phyloP scores from a whole-genome alignment of 2,113 vertebrate genomes.

The Coregonus clupeaformis region DNA sequence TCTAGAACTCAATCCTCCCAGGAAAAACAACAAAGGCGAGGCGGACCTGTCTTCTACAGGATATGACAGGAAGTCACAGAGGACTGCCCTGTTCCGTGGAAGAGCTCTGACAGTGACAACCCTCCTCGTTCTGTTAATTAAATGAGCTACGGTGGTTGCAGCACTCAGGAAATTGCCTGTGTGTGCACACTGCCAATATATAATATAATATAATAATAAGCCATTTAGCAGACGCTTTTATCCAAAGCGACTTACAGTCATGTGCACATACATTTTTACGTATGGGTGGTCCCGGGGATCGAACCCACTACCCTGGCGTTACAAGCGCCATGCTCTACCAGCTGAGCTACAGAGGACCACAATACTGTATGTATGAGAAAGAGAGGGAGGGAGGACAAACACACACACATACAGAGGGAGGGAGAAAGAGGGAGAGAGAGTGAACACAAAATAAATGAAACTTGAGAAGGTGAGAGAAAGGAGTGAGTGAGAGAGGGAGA shows the following conservation, averaged over 20 bases:
- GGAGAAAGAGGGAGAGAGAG: constrained; percentile 4
- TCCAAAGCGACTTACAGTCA: no score
- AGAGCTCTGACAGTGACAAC: constrained; percentile 46
- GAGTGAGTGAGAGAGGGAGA: constrained; percentile 7
- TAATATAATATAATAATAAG: no score
- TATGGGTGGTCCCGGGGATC: no score
- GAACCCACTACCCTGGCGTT: no score
- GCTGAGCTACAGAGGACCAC: no score
- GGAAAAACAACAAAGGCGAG: neutral
- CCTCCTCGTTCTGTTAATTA: constrained; percentile 56
- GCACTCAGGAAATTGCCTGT: constrained; percentile 61
- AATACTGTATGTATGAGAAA: constrained; percentile 40
- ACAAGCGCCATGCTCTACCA: no score
- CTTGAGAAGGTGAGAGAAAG: constrained; percentile 1
- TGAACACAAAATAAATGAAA: no score
- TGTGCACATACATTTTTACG: no score
- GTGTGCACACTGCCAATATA: constrained; percentile 22
- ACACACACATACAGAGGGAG: neutral
- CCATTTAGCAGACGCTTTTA: no score
- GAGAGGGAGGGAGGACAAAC: constrained; percentile 18
- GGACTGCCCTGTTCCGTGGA: constrained; percentile 42
- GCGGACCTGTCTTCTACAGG: neutral
- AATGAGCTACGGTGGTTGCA: constrained; percentile 55
- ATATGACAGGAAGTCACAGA: constrained; percentile 22
- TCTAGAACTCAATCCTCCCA: neutral